Base-by-base conservation (phyloP, 2,797 vertebrate genomes). In the Sciurus vulgaris region DNA sequence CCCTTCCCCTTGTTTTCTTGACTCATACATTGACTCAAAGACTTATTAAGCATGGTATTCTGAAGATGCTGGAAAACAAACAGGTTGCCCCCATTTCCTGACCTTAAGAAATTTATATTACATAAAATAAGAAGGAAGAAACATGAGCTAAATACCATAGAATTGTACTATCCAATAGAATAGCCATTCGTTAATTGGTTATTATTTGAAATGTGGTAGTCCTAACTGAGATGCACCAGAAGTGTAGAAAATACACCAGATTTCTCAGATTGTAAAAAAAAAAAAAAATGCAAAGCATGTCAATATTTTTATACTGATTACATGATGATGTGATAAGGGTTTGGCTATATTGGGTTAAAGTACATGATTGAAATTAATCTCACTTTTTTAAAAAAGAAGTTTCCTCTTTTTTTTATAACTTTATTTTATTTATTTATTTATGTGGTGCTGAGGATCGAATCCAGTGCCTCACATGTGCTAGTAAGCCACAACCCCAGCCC, bases 191-290 rank as follows among this genome's bases (percentile, higher is more conserved):
- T 59, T 89, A 83, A 56, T 12, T 59, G 63, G 56, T 49, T 38
- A 41, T 9, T 28, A 59, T 77, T 77, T 89, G 69, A 85, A 83
- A 92, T 77, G 63, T 86, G 74, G 44, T 35, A 26, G 14, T 54
- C 67, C 15, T 17, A 89, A 78, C 17, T 81, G 81, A 93, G 30
- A 72, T 61, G 44, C 17, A 47, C n/a, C 2, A 3, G 47, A 82
- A 70, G 14, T 51, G 51, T 49, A 72, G 89, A 84, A 44, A 24
- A 33, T 5, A 17, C 13, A 44, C 3, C 26, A 2, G 26, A 73
- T 73, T 95, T 94, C 61, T 28, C 89, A 95, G 54, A 8, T 30
- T 67, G 24, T n/a, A 35, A 78, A 94, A 87, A 38, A 38, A 87
- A 38, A 38, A 38, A 38, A 95, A 89, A 73, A 70, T 41, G 11